Conservation (phyloP, 2,888 invertebrate species). For the Drosophila infuscata region DNA sequence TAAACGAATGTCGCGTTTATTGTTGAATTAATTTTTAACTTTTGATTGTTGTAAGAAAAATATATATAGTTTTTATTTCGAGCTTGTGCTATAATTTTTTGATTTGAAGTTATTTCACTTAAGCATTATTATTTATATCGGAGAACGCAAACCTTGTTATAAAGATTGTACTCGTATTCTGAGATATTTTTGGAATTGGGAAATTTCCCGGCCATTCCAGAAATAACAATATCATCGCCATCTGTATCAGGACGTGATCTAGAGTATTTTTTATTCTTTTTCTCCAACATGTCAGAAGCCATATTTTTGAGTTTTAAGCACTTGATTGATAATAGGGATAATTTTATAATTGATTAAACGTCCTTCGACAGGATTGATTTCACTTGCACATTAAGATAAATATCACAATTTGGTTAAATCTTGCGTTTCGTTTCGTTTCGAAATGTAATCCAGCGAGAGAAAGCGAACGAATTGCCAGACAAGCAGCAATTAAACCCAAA, state of each 20-base stretch:
- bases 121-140: background rate
- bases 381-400: slow-evolving; percentile 30
- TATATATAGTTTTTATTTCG: background rate
- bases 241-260: slow-evolving; percentile 82
- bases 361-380: slow-evolving; percentile 12
- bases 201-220: slow-evolving; percentile 88
- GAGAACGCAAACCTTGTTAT: slow-evolving; percentile 85
- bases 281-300: slow-evolving; percentile 42
- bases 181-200: slow-evolving; percentile 88
- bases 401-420: slow-evolving; percentile 25
- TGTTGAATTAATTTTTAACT: background rate
- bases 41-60: no score
- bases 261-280: slow-evolving; percentile 76
- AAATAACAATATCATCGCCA: slow-evolving; percentile 87
- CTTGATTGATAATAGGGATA: slow-evolving; percentile 15
- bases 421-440: slow-evolving; percentile 15
- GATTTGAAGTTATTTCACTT: background rate
- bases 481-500: slow-evolving; percentile 76
- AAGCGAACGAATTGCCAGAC: slow-evolving; percentile 78
- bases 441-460: slow-evolving; percentile 42
- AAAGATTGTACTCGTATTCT: slow-evolving; percentile 88
- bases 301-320: slow-evolving; percentile 51
- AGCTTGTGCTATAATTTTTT: background rate
- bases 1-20: background rate
- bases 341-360: slow-evolving; percentile 10